Evolutionary conservation across 2,113 vertebrate genomes (phyloP), one percentile per base, ranked within the genome.

Genomic region (Mirounga angustirostris): DNA sequence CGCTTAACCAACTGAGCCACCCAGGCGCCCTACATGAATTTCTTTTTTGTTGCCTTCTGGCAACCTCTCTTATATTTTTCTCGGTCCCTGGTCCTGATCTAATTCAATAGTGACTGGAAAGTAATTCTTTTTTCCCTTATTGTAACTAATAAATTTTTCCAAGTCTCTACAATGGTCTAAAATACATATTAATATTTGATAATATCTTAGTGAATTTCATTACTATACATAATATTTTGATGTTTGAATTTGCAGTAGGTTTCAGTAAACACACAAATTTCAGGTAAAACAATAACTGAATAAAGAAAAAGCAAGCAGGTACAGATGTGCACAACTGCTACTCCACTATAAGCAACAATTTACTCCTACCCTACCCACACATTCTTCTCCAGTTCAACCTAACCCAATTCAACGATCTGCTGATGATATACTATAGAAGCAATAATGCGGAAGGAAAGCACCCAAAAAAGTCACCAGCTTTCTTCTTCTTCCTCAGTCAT

Each of bases 201-300:
- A 83, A 81, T 28, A 65, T 63, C 79, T 89, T 79, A 33, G 54
- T 58, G 84, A 73, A 85, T 58, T 84, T 95, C 54, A 95, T 26
- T 94, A 83, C 5, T 24, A 56, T 7, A 78, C 56, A 65, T 36
- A 59, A 43, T 50, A 84, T 79, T 89, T 93, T 84, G 30, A 90
- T 73, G 11, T 67, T 65, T 91, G 5, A 58, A 86, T 91, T 81
- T 86, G 15, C 26, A 69, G 59, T n/a, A 91, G 33, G 22, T 59
- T 13, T 73, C 74, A 14, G 63, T 63, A 95, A 92, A n/a, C 26
- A 82, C 19, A 71, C 14, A 80, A 36, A 80, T 89, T 97, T 93
- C 82, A 81, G 28, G 61, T 59, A 82, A 59, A 69, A 82, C 33
- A 74, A 69, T 52, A 73, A 90, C 6, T 58, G 26, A 92, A 56